phyloP scores from a whole-genome alignment of 2,888 invertebrate genomes.

The Spodoptera picta region DNA sequence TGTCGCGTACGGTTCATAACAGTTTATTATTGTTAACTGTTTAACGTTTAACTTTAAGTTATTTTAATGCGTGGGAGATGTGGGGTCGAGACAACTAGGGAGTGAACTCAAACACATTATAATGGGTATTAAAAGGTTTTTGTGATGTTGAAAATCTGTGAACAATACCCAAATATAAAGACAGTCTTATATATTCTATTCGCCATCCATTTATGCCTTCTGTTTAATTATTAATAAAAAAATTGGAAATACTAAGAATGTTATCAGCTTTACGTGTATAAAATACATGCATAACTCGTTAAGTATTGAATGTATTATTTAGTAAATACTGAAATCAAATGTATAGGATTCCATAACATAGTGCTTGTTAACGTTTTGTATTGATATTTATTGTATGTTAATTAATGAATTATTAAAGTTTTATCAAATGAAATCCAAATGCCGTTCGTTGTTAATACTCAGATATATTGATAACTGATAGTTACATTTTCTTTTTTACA shows the following conservation, averaged over 20 bases:
- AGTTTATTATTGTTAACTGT: constrained; percentile 85
- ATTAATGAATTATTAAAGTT: constrained; percentile 4
- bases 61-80: constrained; percentile 35
- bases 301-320: too few species aligned
- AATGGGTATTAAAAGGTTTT: neutral
- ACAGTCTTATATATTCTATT: too few species aligned
- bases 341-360: constrained; percentile 7
- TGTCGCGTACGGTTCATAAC: constrained; percentile 71
- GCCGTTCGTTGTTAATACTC: neutral
- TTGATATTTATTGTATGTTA: neutral
- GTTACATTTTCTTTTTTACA: too few species aligned
- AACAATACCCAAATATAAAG: too few species aligned
- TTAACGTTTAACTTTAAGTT: constrained; percentile 63
- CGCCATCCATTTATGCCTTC: too few species aligned
- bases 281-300: too few species aligned
- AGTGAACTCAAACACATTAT: neutral
- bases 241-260: too few species aligned
- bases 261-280: too few species aligned
- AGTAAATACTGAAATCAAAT: neutral
- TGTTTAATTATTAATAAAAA: too few species aligned
- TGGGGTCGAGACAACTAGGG: constrained; percentile 20
- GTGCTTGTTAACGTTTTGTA: too few species aligned
- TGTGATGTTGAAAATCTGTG: too few species aligned
- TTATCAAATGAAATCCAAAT: constrained; percentile 7
- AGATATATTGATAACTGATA: too few species aligned